phyloP scores from a whole-genome alignment of 2,797 vertebrate genomes.

The Paedocypris micromegethes region DNA sequence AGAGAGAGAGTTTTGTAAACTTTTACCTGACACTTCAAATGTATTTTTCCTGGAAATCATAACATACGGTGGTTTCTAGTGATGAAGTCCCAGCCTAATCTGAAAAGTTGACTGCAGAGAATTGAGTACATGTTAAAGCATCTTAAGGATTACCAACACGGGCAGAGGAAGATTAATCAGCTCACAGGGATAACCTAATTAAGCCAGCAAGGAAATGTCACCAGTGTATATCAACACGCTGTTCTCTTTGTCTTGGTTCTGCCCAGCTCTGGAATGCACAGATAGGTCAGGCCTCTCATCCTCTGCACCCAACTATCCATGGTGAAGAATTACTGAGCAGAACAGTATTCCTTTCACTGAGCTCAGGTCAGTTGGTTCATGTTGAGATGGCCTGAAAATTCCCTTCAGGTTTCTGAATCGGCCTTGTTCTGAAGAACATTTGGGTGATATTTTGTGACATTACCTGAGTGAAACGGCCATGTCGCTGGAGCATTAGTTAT shows the following conservation, averaged over 20 bases:
- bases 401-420: conserved; percentile 20
- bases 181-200: conserved; percentile 56
- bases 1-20: no score
- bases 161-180: conserved; percentile 59
- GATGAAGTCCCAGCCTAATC: no score
- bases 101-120: background rate
- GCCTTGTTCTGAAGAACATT: conserved; percentile 34
- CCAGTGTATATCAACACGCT: conserved; percentile 48
- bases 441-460: background rate
- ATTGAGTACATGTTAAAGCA: conserved; percentile 51
- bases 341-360: conserved; percentile 42
- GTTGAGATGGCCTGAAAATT: conserved; percentile 41
- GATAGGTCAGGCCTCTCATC: conserved; percentile 41
- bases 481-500: no score
- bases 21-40: no score
- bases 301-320: conserved; percentile 29
- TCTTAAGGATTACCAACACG: conserved; percentile 51
- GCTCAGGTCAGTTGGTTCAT: conserved; percentile 39
- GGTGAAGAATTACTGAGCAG: conserved; percentile 15
- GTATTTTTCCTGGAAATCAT: no score
- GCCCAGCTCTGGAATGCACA: conserved; percentile 39
- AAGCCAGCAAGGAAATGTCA: conserved; percentile 55
- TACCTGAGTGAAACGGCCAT: background rate
- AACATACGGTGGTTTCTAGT: no score
- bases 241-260: conserved; percentile 34